A percentile compares a stretch with the other conserved stretches of the same genome.
Evolutionary conservation across 2,113 vertebrate genomes (phyloP).

Genomic region (Nothocercus nigrocapillus): DNA sequence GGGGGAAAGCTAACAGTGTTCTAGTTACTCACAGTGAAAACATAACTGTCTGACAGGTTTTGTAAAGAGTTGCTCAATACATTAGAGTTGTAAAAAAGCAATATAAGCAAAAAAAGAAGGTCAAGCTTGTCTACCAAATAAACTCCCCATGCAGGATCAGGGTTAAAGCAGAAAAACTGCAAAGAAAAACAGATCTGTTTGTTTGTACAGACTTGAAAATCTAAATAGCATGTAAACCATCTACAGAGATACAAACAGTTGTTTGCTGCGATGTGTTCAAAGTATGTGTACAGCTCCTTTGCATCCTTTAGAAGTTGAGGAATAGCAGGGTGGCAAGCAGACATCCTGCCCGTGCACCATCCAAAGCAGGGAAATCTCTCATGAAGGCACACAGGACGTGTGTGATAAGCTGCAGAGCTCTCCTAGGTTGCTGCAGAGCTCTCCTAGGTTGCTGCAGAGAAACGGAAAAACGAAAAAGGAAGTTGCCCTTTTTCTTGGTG

Average conservation of each 20-base stretch:
- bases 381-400: background rate
- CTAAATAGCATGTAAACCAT: constrained; percentile 26
- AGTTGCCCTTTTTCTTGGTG: background rate
- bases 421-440: background rate
- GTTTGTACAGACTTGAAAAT: background rate
- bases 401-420: background rate
- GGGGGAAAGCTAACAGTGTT: background rate
- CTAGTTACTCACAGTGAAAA: background rate
- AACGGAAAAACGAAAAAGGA: background rate
- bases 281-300: background rate
- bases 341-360: rapidly evolving
- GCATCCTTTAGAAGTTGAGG: too few species aligned
- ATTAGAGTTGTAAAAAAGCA: background rate
- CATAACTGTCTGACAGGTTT: background rate
- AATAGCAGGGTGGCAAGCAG: background rate
- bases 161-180: constrained; percentile 19
- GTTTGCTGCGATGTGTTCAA: background rate
- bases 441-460: background rate
- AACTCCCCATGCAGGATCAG: background rate
- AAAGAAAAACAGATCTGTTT: constrained; percentile 5
- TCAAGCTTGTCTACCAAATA: background rate
- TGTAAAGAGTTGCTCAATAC: background rate
- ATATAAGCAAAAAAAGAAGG: background rate
- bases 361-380: background rate
- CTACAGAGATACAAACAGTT: background rate